Evolutionary conservation across 1,140 invertebrate species (phyloP).

Genomic region (Chionoecetes opilio): DNA sequence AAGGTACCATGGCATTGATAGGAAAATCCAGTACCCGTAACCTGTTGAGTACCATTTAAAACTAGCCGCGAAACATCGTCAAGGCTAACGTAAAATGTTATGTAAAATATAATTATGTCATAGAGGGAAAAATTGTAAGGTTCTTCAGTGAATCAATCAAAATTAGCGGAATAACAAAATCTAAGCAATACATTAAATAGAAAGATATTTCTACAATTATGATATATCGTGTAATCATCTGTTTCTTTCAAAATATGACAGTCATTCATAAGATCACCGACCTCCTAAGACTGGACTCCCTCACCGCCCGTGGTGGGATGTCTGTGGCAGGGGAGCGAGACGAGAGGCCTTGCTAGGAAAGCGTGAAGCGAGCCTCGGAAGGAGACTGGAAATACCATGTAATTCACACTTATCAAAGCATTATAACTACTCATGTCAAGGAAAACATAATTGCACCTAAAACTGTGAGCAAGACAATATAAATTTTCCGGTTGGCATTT

Average conservation of each 20-base stretch:
- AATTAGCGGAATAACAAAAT: not conserved
- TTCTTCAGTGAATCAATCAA: not conserved
- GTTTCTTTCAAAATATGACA: conserved; percentile 44
- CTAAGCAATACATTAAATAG: not conserved
- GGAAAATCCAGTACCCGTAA: conserved; percentile 80
- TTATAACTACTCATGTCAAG: conserved; percentile 41
- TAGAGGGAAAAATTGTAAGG: not conserved
- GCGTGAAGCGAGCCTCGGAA: conserved; percentile 63
- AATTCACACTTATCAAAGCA: conserved; percentile 62
- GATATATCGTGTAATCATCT: conserved; percentile 62
- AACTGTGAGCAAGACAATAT: conserved; percentile 76
- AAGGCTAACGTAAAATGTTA: conserved; percentile 51
- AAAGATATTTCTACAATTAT: conserved; percentile 54
- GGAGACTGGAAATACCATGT: conserved; percentile 63
- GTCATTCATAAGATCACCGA: not conserved
- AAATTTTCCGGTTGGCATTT: not conserved
- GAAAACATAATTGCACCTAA: conserved; percentile 71
- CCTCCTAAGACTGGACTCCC: conserved; percentile 9
- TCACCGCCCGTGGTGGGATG: not conserved
- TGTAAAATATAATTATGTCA: not conserved
- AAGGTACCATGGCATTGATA: conserved; percentile 79
- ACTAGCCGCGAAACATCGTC: conserved; percentile 77
- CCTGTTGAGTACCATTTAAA: conserved; percentile 77
- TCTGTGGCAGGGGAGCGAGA: not conserved
- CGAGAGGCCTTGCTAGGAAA: conserved; percentile 40